Evolutionary conservation across 2,797 vertebrate genomes (phyloP).

Genomic region (Platalea minor): DNA sequence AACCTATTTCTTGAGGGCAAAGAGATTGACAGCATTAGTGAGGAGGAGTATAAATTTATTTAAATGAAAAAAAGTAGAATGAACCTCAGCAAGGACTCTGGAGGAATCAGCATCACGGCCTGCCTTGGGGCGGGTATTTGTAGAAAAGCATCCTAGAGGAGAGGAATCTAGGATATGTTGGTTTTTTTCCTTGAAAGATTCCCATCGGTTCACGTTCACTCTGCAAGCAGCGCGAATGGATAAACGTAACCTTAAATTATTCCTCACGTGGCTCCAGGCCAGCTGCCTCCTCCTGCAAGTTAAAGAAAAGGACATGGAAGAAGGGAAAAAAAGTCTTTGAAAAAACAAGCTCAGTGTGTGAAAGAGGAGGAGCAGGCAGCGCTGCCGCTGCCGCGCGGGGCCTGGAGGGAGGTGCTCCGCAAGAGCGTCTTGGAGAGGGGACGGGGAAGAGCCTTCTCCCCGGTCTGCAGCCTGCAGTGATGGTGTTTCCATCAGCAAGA

Average conservation of each 20-base stretch:
- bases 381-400: rapidly evolving
- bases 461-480: not conserved
- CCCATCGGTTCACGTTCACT: not conserved
- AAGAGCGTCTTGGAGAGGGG: rapidly evolving
- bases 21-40: not conserved
- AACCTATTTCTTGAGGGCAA: slow-evolving; percentile 1
- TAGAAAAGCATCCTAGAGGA: not conserved
- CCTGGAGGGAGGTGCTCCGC: not conserved
- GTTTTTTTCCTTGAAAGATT: not conserved
- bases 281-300: not conserved
- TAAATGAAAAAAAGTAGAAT: not conserved
- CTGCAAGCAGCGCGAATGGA: not conserved
- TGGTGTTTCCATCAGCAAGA: not conserved
- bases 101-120: not conserved
- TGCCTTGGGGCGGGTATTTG: not conserved
- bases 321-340: too few species aligned
- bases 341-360: not conserved
- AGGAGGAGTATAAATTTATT: not conserved
- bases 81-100: not conserved
- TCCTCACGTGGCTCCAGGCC: not conserved
- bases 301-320: not conserved
- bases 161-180: not conserved
- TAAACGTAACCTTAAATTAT: not conserved
- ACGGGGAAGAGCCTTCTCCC: not conserved
- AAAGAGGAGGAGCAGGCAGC: not conserved